phyloP scores from a whole-genome alignment of 2,113 vertebrate genomes.

The Hylia prasina region DNA sequence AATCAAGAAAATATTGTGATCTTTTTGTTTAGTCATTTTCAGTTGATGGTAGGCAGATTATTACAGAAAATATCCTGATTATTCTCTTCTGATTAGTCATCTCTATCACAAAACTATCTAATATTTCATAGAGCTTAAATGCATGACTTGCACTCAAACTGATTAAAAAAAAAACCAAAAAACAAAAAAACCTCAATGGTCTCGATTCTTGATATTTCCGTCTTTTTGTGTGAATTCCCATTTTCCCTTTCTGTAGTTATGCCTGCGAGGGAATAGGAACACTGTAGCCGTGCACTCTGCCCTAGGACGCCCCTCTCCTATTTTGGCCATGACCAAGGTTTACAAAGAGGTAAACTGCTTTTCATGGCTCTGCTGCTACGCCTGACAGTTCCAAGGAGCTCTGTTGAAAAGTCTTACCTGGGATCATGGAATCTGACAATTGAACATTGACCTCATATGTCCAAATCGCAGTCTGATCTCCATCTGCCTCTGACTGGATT shows the following conservation, averaged over 20 bases:
- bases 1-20: background rate
- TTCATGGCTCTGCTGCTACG: background rate
- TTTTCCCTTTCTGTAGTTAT: background rate
- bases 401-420: background rate
- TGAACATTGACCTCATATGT: background rate
- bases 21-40: background rate
- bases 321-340: background rate
- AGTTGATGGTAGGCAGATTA: background rate
- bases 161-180: background rate
- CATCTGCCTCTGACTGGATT: background rate
- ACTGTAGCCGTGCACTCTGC: background rate
- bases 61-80: background rate
- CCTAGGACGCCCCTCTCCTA: background rate
- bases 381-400: background rate
- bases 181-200: fast-evolving
- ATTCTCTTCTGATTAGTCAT: background rate
- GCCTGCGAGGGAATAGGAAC: background rate
- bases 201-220: background rate
- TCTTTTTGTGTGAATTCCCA: background rate
- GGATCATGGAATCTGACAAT: background rate
- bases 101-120: background rate
- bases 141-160: background rate
- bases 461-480: background rate
- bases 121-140: background rate
- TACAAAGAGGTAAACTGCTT: background rate